Conservation (phyloP, 2,888 invertebrate species). For the Gibbula magus region DNA sequence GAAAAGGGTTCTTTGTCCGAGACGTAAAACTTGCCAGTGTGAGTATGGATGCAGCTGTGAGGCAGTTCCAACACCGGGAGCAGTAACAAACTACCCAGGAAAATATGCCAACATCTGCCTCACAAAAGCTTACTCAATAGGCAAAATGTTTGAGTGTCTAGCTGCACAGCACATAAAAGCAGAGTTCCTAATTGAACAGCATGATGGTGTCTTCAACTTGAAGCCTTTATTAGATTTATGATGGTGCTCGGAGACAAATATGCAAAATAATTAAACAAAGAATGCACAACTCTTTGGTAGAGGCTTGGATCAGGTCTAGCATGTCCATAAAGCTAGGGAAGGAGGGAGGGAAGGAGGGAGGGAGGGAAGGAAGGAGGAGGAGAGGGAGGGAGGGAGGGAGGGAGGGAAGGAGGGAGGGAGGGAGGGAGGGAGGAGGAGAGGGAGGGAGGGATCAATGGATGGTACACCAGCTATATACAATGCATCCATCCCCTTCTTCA, state of each 20-base stretch:
- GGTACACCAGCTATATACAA: not conserved
- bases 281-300: conserved; percentile 13
- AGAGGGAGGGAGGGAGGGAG: not conserved
- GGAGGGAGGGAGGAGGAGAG: not conserved
- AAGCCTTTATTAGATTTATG: conserved; percentile 29
- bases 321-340: conserved; percentile 11
- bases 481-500: not conserved
- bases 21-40: too few species aligned
- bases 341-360: not conserved
- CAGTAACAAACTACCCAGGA: too few species aligned
- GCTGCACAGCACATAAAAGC: not conserved
- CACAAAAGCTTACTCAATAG: too few species aligned
- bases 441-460: not conserved
- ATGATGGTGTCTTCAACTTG: not conserved
- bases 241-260: conserved; percentile 25
- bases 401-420: not conserved
- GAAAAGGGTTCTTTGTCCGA: too few species aligned
- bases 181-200: not conserved
- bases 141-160: too few species aligned
- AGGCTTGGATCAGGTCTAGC: not conserved
- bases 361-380: not conserved
- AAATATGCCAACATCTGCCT: too few species aligned
- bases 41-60: too few species aligned
- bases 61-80: too few species aligned
- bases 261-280: conserved; percentile 36